A percentile compares a stretch with the other conserved stretches of the same genome.
Evolutionary conservation across 2,888 invertebrate genomes (phyloP).

Genomic region (Scaptomyza caliginosa): DNA sequence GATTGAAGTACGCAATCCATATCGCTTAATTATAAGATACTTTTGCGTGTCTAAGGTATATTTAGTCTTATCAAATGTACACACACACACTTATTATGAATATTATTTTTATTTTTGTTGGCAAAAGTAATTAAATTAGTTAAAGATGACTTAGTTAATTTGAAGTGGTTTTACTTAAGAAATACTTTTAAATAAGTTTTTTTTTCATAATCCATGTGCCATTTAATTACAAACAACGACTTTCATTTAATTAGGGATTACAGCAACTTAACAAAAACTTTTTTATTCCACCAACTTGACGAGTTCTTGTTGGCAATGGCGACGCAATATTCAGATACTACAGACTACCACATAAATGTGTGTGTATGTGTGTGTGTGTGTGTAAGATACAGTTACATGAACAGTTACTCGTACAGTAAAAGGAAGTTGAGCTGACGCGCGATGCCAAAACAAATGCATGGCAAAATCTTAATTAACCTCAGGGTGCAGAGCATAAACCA

Average conservation of each 20-base stretch:
- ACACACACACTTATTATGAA: not conserved
- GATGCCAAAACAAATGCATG: constrained; percentile 68
- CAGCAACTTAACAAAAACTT: constrained; percentile 61
- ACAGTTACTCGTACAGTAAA: not conserved
- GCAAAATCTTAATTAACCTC: constrained; percentile 78
- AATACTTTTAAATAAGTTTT: constrained; percentile 1
- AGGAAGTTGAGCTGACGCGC: constrained; percentile 32
- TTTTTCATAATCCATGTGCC: constrained; percentile 17
- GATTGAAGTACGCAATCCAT: too few species aligned
- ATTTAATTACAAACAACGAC: constrained; percentile 58
- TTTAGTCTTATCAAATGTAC: not conserved
- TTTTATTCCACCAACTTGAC: constrained; percentile 49
- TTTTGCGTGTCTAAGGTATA: not conserved
- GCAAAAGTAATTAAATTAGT: constrained; percentile 1
- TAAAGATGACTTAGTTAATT: not conserved
- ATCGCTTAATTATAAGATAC: too few species aligned
- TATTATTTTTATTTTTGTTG: not conserved
- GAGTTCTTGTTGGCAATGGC: constrained; percentile 17
- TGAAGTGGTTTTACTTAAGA: not conserved
- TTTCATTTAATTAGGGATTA: constrained; percentile 74
- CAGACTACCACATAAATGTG: constrained; percentile 1
- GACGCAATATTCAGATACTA: constrained; percentile 16
- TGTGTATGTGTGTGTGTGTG: not conserved
- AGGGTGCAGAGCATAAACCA: constrained; percentile 66
- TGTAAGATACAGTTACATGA: not conserved